phyloP scores from a whole-genome alignment of 2,888 invertebrate species.

The Sturmia bella region DNA sequence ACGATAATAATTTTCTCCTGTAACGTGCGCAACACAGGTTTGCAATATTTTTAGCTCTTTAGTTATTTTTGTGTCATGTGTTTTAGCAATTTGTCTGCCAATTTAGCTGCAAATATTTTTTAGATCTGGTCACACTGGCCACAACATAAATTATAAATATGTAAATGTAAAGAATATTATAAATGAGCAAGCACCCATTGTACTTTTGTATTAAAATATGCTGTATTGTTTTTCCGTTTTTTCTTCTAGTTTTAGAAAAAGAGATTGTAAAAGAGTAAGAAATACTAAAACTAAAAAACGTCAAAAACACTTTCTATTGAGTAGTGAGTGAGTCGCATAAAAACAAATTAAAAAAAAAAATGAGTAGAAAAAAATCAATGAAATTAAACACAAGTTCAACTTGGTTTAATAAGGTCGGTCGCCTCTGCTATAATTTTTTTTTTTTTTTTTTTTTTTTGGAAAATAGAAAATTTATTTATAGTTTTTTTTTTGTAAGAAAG shows the following conservation, averaged over 20 bases:
- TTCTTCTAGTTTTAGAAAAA: neutral
- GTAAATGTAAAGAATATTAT: conserved; percentile 7
- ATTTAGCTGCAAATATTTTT: no score
- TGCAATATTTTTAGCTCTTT: no score
- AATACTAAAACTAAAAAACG: conserved; percentile 4
- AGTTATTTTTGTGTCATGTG: no score
- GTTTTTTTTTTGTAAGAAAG: neutral
- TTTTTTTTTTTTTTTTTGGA: neutral
- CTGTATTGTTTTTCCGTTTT: neutral
- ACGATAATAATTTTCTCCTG: no score
- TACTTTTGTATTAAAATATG: neutral
- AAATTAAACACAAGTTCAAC: conserved; percentile 67
- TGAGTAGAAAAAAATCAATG: conserved; percentile 47
- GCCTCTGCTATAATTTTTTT: neutral
- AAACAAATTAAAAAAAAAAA: conserved; percentile 16
- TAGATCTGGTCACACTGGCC: neutral
- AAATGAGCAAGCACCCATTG: neutral
- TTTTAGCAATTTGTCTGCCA: no score
- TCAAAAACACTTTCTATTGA: conserved; percentile 15
- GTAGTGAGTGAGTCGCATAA: neutral
- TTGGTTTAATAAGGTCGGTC: conserved; percentile 56
- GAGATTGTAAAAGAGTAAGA: neutral
- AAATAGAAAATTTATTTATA: neutral
- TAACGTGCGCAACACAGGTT: no score
- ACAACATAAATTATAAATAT: neutral